Conservation (phyloP, 2,888 invertebrate genomes). For the Anthophora plumipes region DNA sequence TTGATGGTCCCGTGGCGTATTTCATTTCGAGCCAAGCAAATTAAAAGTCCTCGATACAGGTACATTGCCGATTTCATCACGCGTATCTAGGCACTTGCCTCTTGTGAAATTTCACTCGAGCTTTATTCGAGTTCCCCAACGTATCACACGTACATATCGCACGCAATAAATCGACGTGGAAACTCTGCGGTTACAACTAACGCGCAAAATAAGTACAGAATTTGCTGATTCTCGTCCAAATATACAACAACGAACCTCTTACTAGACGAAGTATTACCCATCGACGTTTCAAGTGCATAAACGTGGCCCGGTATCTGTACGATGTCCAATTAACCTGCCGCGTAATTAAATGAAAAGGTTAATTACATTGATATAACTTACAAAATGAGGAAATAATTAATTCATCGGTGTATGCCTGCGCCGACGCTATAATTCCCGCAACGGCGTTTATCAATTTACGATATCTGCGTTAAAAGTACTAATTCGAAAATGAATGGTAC, state of each 20-base stretch:
- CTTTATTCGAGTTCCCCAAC: neutral
- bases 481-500: conserved; percentile 7
- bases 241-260: neutral
- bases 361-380: conserved; percentile 16
- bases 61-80: no score
- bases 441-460: conserved; percentile 15
- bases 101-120: neutral
- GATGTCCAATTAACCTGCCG: conserved; percentile 2
- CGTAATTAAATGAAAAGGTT: conserved; percentile 29
- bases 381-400: conserved; percentile 24
- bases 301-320: neutral
- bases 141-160: neutral
- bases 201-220: neutral
- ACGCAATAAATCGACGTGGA: neutral
- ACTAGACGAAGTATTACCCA: neutral
- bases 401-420: neutral
- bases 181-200: neutral
- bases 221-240: neutral
- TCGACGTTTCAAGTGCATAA: neutral
- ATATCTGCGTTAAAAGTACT: neutral
- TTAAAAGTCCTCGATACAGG: conserved; percentile 4
- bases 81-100: neutral
- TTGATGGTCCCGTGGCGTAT: conserved; percentile 6
- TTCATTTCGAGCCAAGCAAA: conserved; percentile 8
- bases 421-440: neutral